Evolutionary conservation across 2,888 invertebrate genomes (phyloP), one percentile per base, ranked within the genome.

Genomic region (Laspeyria flexula): DNA sequence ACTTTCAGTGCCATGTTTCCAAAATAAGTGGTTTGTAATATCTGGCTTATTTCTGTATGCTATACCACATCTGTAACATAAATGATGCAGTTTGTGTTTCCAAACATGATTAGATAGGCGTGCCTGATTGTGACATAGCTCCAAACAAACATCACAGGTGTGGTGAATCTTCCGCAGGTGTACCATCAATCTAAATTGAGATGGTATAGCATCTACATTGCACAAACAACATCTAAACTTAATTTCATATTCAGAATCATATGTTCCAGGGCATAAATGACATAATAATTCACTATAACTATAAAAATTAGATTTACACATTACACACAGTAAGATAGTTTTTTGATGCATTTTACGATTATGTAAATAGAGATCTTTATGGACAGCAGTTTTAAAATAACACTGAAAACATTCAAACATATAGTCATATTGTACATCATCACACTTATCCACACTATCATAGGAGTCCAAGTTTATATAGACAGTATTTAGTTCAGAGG

Each of bases 1-100:
- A 85, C 97, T 97, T 77, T 97, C 97, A 1, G 97, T 97, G 15
- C 97, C 97, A 83, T 98, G 97, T 83, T 97, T 98, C 97, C 97
- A 97, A 81, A 97, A 97, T 47, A 97, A 90, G 88, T 98, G 97
- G 77, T 97, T 96, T 11, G 96, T 96, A 52, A 97, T 97, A 75
- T 97, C 97, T 45, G 95, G 95, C 80, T 97, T 97, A 83, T 97
- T 97, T 64, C 97, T 94, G 79, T 97, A 97, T 0, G 97, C 95
- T 59, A 97, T 96, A 25, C 96, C 96, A 81, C 97, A 97, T 16
- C 97, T 94, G 81, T 97, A 97, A 77, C 97, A 97, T 47, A 97
- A 88, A 85, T 97, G 97, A 82, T 97, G 95, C 31, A 97, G 84
- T 85, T 97, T 97, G 79, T 97, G 97, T 86, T 97, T 97, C 96